Conservation (phyloP, 2,888 invertebrate genomes). For the Clusia tigrina region DNA sequence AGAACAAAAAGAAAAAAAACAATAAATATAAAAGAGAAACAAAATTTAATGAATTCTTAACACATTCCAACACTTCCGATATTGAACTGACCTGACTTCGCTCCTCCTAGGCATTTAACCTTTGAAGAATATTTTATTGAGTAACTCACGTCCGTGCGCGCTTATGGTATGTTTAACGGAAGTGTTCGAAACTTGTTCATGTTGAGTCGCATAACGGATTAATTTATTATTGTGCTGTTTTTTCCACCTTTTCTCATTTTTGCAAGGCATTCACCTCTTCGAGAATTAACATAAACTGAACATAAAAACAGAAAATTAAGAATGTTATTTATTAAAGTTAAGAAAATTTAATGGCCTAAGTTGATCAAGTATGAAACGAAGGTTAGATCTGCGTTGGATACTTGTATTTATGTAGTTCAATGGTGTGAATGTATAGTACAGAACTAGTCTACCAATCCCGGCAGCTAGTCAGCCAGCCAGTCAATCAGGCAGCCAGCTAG, state of each 20-base stretch:
- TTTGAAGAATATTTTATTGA: background rate
- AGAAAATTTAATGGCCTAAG: too few species aligned
- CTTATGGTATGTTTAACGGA: too few species aligned
- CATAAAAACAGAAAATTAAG: background rate
- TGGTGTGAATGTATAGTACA: too few species aligned
- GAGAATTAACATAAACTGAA: background rate
- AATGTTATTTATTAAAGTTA: too few species aligned
- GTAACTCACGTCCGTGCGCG: background rate
- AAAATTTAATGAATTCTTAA: background rate
- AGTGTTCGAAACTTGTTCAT: slow-evolving; percentile 1
- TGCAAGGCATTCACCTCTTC: slow-evolving; percentile 7
- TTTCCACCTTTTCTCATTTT: background rate
- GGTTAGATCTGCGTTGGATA: too few species aligned
- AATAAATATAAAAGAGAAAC: background rate
- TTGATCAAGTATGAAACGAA: too few species aligned
- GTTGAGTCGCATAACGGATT: background rate
- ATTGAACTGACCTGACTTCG: background rate
- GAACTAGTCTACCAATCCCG: too few species aligned
- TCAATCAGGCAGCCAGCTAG: too few species aligned
- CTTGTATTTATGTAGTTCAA: too few species aligned
- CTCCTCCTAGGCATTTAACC: slow-evolving; percentile 1
- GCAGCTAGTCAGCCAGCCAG: too few species aligned
- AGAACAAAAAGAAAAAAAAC: background rate
- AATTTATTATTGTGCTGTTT: slow-evolving; percentile 2
- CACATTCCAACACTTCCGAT: background rate